Conservation (phyloP, 1,140 invertebrate genomes). For the Zaprionus africanus region DNA sequence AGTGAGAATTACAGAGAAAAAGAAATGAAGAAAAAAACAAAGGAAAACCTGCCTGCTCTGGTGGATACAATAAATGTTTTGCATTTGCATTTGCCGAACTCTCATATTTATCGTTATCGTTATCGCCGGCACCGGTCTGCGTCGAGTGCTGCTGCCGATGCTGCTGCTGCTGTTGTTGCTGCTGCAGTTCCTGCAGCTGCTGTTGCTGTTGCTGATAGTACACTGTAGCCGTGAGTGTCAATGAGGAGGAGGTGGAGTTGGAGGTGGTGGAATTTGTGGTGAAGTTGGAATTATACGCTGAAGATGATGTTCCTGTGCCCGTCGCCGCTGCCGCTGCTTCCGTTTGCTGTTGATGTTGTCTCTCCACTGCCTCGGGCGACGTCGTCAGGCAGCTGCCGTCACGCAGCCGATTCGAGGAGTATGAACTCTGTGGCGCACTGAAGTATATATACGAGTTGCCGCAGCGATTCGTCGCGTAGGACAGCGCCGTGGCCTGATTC, state of each 20-base stretch:
- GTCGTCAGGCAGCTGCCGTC: slow-evolving; percentile 25
- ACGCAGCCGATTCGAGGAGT: slow-evolving; percentile 70
- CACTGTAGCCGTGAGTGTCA: slow-evolving; percentile 69
- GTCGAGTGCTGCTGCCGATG: slow-evolving; percentile 25
- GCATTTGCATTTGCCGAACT: slow-evolving; percentile 47
- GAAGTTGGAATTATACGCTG: slow-evolving; percentile 32
- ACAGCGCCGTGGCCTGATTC: slow-evolving; percentile 7
- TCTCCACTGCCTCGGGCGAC: slow-evolving; percentile 18
- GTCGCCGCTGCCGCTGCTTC: slow-evolving; percentile 30
- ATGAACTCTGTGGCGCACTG: slow-evolving; percentile 70
- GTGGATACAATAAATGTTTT: slow-evolving; percentile 60
- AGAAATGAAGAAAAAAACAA: slow-evolving; percentile 61
- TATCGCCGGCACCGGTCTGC: slow-evolving; percentile 34
- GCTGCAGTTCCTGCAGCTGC: slow-evolving; percentile 32
- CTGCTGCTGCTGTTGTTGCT: slow-evolving; percentile 37
- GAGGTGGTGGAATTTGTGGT: slow-evolving; percentile 8
- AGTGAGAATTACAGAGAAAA: slow-evolving; percentile 47
- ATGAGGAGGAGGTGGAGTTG: slow-evolving; percentile 37
- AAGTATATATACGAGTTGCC: slow-evolving; percentile 57
- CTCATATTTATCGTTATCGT: slow-evolving; percentile 46
- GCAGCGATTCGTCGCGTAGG: slow-evolving; percentile 31
- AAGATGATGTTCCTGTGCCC: slow-evolving; percentile 15
- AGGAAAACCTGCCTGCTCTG: slow-evolving; percentile 74
- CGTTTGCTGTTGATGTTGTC: slow-evolving; percentile 28
- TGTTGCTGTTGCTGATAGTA: slow-evolving; percentile 71